Percentiles rank a stretch among this genome's conserved stretches.
phyloP scores from a whole-genome alignment of 2,113 vertebrate species.

The Smithornis capensis region DNA sequence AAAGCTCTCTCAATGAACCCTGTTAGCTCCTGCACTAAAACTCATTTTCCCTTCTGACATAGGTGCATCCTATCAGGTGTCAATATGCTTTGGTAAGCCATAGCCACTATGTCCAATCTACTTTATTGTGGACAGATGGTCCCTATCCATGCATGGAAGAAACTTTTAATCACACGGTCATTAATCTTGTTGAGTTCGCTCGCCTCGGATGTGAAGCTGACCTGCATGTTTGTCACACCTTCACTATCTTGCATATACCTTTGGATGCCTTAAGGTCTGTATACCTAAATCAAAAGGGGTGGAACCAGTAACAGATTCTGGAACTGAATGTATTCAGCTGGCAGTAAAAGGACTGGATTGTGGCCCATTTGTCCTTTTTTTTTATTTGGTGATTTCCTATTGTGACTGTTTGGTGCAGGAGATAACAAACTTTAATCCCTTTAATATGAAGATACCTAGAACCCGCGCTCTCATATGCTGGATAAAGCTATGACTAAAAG shows the following conservation, averaged over 20 bases:
- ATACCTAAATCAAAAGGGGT: not conserved
- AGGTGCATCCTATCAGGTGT: not conserved
- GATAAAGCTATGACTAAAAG: not conserved
- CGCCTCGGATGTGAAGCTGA: not conserved
- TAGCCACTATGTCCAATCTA: not conserved
- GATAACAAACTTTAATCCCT: not conserved
- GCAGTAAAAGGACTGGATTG: not conserved
- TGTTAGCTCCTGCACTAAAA: not conserved
- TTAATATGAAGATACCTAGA: not conserved
- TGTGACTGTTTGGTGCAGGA: not conserved
- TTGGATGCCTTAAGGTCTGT: not conserved
- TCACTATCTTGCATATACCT: not conserved
- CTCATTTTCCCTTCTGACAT: not conserved
- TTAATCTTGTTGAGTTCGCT: not conserved
- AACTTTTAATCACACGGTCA: not conserved
- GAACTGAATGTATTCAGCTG: not conserved
- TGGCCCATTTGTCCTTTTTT: not conserved
- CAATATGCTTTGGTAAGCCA: not conserved
- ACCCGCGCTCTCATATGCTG: not conserved
- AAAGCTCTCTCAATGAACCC: not conserved
- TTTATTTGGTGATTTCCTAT: not conserved
- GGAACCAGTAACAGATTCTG: not conserved
- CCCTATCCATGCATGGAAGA: not conserved
- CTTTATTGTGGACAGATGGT: not conserved
- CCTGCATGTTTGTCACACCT: not conserved